Percentiles rank a stretch among this genome's conserved stretches.
phyloP scores from a whole-genome alignment of 2,888 invertebrate genomes.

The Microdon myrmicae region DNA sequence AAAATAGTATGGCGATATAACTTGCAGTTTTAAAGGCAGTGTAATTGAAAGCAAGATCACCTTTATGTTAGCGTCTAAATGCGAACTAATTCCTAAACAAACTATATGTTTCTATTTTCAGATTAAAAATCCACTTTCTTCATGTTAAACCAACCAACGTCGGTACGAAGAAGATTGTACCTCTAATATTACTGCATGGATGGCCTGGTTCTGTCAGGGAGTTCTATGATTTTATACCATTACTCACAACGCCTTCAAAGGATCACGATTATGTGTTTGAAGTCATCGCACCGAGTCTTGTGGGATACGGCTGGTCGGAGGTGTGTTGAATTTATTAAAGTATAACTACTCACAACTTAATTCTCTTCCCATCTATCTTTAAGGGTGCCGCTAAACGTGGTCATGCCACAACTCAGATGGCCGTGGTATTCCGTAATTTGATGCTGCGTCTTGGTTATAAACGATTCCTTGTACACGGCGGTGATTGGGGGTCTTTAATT shows the following conservation, averaged over 20 bases:
- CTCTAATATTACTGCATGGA: conserved; percentile 81
- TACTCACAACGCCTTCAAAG: conserved; percentile 69
- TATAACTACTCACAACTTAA: not conserved
- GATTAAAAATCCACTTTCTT: conserved; percentile 77
- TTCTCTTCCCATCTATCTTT: not conserved
- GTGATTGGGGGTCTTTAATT: conserved; percentile 83
- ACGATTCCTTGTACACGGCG: conserved; percentile 78
- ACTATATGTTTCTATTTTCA: conserved; percentile 39
- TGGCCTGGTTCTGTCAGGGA: conserved; percentile 89
- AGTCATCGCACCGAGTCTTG: conserved; percentile 75
- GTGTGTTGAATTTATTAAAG: conserved; percentile 58
- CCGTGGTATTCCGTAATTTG: conserved; percentile 72
- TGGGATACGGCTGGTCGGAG: conserved; percentile 78
- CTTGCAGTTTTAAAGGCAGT: too few relatives aligned
- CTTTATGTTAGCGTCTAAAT: too few relatives aligned
- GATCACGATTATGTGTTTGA: conserved; percentile 75
- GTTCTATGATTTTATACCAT: conserved; percentile 80
- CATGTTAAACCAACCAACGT: conserved; percentile 70
- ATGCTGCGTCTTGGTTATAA: conserved; percentile 75
- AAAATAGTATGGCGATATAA: too few relatives aligned
- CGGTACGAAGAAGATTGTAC: conserved; percentile 69
- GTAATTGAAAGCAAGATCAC: too few relatives aligned
- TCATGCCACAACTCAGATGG: conserved; percentile 68
- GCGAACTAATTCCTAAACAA: too few relatives aligned
- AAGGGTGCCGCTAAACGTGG: conserved; percentile 60